Evolutionary conservation across 2,888 invertebrate genomes (phyloP).

Genomic region (Embidobia sp.): DNA sequence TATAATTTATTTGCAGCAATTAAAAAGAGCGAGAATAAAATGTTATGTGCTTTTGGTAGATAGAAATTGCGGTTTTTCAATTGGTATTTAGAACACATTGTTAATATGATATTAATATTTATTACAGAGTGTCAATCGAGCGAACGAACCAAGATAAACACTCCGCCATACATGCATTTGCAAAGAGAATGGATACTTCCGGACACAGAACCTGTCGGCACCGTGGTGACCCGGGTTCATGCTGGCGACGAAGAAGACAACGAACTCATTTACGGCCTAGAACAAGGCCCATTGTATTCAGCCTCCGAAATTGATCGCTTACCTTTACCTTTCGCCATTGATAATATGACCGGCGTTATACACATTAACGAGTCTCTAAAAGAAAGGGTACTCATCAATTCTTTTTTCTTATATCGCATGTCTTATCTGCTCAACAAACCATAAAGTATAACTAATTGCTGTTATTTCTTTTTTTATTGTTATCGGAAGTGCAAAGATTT

Average conservation of each 20-base stretch:
- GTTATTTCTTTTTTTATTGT: slow-evolving; percentile 2
- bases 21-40: no score
- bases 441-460: slow-evolving; percentile 23
- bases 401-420: slow-evolving; percentile 1
- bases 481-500: slow-evolving; percentile 18
- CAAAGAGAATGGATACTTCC: slow-evolving; percentile 89
- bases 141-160: slow-evolving; percentile 79
- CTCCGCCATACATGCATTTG: slow-evolving; percentile 88
- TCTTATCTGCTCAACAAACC: slow-evolving; percentile 28
- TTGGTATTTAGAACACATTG: no score
- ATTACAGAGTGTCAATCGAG: slow-evolving; percentile 81
- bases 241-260: slow-evolving; percentile 86
- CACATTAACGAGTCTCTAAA: slow-evolving; percentile 89
- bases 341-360: slow-evolving; percentile 89
- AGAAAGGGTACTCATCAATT: slow-evolving; percentile 84
- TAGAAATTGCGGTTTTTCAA: no score
- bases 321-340: slow-evolving; percentile 89
- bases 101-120: neutral
- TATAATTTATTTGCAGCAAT: no score
- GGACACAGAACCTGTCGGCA: slow-evolving; percentile 88
- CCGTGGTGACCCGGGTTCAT: slow-evolving; percentile 86
- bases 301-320: slow-evolving; percentile 73
- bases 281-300: slow-evolving; percentile 82
- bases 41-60: no score
- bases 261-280: slow-evolving; percentile 86